Base-by-base conservation (phyloP, 2,888 invertebrate species). In the Microchrysa polita region DNA sequence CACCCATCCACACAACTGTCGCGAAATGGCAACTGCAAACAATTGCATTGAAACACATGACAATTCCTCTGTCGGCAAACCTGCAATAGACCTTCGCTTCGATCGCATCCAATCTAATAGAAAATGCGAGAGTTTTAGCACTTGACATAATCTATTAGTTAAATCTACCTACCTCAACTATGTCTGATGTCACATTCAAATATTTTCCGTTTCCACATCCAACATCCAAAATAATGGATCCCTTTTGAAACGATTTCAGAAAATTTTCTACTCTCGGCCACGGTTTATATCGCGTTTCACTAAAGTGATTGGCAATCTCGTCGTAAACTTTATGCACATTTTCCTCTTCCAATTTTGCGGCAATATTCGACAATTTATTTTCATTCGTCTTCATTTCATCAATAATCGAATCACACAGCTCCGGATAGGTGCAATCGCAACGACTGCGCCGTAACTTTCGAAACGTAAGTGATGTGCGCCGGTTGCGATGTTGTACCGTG, bases 161-260 rank as follows among this genome's bases (percentile, higher is more conserved):
- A 20, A 2, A n/a, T 12, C 10, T 27, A 52, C 14, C 80, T 82
- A 92, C 92, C 86, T 91, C 89, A 78, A 88, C 85, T 67, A 91
- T 86, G 76, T 88, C 85, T 44, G 82, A 80, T 77, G 90, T 89
- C 1, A 85, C 81, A 69, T 90, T 88, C 73, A 99, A 88, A 84
- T 99, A 98, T 88, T 99, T 99, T 53, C 98, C 99, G 87, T 99
- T 99, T 10, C 99, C 99, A 84, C 98, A 97, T 5, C 99, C 99
- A 48, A 98, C 90, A 85, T 99, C 99, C 4, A 97, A 81, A 14
- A 98, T 82, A 10, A 96, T 81, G 1, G 93, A 89, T 0, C 93
- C 94, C 0, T 83, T 74, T 0, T 88, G 82, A 77, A 95, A 89
- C 5, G 85, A 86, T 16, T 88, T 83, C 34, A 96, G 85, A 85